Evolutionary conservation across 2,888 invertebrate genomes (phyloP), one percentile per base, ranked within the genome.

Genomic region (Nemotelus nigrinus): DNA sequence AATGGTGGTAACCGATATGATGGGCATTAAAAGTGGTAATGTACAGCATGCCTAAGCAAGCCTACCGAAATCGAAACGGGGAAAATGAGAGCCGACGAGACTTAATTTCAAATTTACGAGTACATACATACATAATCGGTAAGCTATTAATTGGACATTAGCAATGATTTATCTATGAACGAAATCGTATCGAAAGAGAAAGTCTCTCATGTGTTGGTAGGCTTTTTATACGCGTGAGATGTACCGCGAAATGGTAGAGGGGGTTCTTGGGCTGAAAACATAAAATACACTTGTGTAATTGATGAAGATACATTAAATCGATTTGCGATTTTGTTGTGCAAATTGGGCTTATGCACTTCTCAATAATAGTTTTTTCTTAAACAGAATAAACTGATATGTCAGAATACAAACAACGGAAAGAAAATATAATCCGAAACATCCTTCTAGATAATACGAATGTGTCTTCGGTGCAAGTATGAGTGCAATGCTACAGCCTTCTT

Each of bases 101-200:
- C 25, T 25, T 25, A 25, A 25, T 25, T 25, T 25, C 25, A 63
- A 63, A 41, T 43, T 7, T 63, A 43, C 25, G 41, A 25, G 3
- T 63, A 39, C 39, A 43, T 63, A 43, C 65, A 65, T 45, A 43
- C 65, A 45, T 45, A 65, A 65, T 65, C 43, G 44, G 7, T 65
- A 10, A 44, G 45, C 65, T 47, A 65, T 65, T 47, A 65, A 65
- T 65, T 65, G 65, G 65, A 47, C 47, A 65, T 65, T 65, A 65
- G 65, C 65, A 6, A 65, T 65, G 65, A 65, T 65, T 65, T 65
- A 65, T 65, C 65, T 65, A 45, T 65, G 44, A 65, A 65, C 65
- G 43, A 65, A 65, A 10, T n/a, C 10, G 65, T 65, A 44, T 45
- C 47, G 65, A 65, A 65, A 65, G 65, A 10, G 65, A 65, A 65